Evolutionary conservation across 1,140 invertebrate genomes (phyloP).

Genomic region (Diplogasteroides magnus): DNA sequence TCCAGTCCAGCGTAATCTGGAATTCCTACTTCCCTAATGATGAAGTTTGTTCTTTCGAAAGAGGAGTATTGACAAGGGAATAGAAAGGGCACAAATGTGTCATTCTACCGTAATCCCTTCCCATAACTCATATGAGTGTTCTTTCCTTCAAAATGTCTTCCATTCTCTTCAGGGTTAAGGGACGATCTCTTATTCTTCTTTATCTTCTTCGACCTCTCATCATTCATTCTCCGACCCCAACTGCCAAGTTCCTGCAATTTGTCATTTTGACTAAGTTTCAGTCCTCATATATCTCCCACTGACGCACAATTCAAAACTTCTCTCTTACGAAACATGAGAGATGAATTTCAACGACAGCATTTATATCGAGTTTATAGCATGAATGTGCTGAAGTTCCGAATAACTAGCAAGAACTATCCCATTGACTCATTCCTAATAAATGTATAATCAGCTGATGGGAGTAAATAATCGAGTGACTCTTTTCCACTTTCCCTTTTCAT

Average conservation of each 20-base stretch:
- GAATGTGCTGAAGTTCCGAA: constrained; percentile 11
- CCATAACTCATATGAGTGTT: neutral
- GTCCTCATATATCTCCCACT: no score
- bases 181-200: no score
- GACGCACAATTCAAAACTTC: neutral
- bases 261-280: neutral
- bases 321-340: neutral
- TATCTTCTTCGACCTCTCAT: constrained; percentile 15
- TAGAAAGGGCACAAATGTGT: neutral
- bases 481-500: no score
- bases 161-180: constrained; percentile 48
- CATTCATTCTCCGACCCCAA: constrained; percentile 10
- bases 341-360: neutral
- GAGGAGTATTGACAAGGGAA: constrained; percentile 17
- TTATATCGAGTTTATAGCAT: constrained; percentile 5
- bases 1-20: no score
- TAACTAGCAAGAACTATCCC: constrained; percentile 9
- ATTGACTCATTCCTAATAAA: no score
- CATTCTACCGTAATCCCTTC: neutral
- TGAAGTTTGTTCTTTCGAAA: constrained; percentile 1
- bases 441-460: no score
- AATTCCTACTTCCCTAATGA: neutral
- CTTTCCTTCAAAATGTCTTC: constrained; percentile 48
- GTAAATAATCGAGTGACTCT: no score
- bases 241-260: neutral